Base-by-base conservation (phyloP, 2,888 invertebrate species). In the Tetramorium bicarinatum region DNA sequence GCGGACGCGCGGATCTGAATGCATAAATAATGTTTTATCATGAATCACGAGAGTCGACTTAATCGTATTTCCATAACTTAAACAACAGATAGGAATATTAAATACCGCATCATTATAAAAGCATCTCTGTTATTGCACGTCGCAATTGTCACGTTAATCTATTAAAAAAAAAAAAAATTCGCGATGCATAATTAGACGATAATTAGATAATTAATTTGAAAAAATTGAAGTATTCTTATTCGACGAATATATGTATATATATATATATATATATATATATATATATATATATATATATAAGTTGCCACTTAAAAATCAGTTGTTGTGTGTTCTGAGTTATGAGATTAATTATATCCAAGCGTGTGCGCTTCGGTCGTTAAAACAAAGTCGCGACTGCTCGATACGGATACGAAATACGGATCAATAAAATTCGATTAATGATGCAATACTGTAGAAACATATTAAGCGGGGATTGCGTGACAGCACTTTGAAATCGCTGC, bases 381-480 rank as follows among this genome's bases (percentile, higher is more conserved):
- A 34, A 41, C 25, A 29, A 61, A 61, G 21, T 41, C 11, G 3
- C 38, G 41, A 41, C 9, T 41, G 38, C 34, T 29, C 11, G 29
- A 59, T 74, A 74, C 18, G 61, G 38, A n/a, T 47, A 15, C 21
- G 25, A 13, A 18, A n/a, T 9, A 34, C 13, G n/a, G 56, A 82
- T 82, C 54, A 67, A 71, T 38, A 38, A 76, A 59, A 38, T 77
- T 69, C 64, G 62, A 79, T 62, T 62, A 56, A 62, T 56, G 3
- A 44, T 49, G 66, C 18, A n/a, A 9, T 52, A 69, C 29, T 25
- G 52, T 71, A 82, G 74, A 86, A 80, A 69, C 71, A 13, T 54
- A 47, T 52, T 44, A 72, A 66, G 13, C 13, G 13, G 7, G 59
- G 47, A 62, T 82, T 82, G 52, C 75, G 85, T 72, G 79, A 83